A percentile compares a stretch with the other conserved stretches of the same genome.
phyloP scores from a whole-genome alignment of 2,113 vertebrate genomes.

The Chionodraco myersi region DNA sequence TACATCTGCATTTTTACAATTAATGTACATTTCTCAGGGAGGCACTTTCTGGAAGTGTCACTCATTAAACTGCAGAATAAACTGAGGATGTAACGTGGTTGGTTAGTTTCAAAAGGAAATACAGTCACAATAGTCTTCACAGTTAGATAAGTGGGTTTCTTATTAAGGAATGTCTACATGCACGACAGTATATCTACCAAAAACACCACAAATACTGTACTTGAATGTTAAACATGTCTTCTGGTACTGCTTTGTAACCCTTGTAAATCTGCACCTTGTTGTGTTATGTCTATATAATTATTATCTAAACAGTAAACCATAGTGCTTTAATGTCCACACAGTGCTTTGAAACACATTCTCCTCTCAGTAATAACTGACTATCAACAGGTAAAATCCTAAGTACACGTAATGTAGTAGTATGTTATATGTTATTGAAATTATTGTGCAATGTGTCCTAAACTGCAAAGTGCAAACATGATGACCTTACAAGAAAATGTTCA shows the following conservation, averaged over 20 bases:
- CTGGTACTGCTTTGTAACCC: conserved; percentile 16
- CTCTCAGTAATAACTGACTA: conserved; percentile 8
- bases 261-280: conserved; percentile 26
- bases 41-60: conserved; percentile 25
- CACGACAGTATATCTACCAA: conserved; percentile 8
- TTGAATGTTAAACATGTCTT: conserved; percentile 19
- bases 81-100: conserved; percentile 45
- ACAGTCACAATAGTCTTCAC: conserved; percentile 39
- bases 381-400: conserved; percentile 46
- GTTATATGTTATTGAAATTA: conserved; percentile 15
- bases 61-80: conserved; percentile 16
- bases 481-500: conserved; percentile 29
- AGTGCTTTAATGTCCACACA: conserved; percentile 47
- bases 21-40: conserved; percentile 39
- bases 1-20: conserved; percentile 39
- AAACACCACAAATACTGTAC: conserved; percentile 16
- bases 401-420: conserved; percentile 8
- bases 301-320: conserved; percentile 38
- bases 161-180: conserved; percentile 51
- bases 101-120: conserved; percentile 21
- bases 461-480: conserved; percentile 47
- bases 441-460: conserved; percentile 43
- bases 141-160: conserved; percentile 40
- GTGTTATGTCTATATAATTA: conserved; percentile 17
- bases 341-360: conserved; percentile 27